Evolutionary conservation across 2,113 vertebrate genomes (phyloP).

Genomic region (Onychorhynchus coronatus): DNA sequence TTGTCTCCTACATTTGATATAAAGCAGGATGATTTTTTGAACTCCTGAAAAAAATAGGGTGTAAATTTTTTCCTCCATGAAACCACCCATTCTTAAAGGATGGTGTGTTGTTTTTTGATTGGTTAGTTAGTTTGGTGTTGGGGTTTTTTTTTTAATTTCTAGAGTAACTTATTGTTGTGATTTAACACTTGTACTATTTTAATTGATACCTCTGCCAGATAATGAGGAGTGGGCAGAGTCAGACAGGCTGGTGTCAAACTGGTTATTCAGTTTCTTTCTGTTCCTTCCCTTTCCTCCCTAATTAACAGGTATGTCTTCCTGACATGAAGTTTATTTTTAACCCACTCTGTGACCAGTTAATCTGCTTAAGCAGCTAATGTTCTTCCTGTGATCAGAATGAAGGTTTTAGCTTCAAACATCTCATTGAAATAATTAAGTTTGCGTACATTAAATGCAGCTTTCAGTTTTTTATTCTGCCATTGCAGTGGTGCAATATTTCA

Average conservation of each 20-base stretch:
- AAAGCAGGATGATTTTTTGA: not conserved
- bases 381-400: not conserved
- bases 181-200: not conserved
- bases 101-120: not conserved
- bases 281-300: not conserved
- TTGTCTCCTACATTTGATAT: not conserved
- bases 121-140: not conserved
- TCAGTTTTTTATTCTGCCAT: not conserved
- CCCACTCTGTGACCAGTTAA: not conserved
- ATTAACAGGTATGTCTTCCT: not conserved
- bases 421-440: not conserved
- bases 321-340: not conserved
- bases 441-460: not conserved
- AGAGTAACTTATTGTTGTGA: not conserved
- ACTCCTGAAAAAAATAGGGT: not conserved
- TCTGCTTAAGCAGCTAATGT: not conserved
- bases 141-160: not conserved
- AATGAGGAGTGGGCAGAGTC: not conserved
- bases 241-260: not conserved
- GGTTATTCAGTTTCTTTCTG: not conserved
- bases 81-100: not conserved
- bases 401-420: not conserved
- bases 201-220: not conserved
- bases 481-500: not conserved
- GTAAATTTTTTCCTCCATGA: not conserved